Conservation (phyloP, 2,888 invertebrate species). For the Ennomos erosarius region DNA sequence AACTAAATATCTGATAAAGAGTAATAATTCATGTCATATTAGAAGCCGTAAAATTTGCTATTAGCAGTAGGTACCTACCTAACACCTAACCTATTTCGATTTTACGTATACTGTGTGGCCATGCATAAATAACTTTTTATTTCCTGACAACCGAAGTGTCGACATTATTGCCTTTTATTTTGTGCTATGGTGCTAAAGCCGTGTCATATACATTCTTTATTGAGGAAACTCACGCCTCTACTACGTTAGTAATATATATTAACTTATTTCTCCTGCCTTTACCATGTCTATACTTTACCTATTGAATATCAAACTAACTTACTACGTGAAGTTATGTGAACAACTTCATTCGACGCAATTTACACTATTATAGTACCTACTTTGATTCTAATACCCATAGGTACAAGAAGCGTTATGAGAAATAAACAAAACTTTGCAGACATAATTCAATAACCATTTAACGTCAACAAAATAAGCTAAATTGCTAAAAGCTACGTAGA, state of each 20-base stretch:
- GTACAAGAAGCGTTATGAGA: background rate
- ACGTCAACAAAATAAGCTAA: constrained; percentile 11
- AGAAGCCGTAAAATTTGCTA: too few species aligned
- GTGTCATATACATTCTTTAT: constrained; percentile 16
- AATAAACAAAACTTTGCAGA: constrained; percentile 10
- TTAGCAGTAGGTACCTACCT: too few species aligned
- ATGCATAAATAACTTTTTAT: constrained; percentile 19
- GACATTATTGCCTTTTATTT: constrained; percentile 16
- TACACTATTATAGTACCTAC: too few species aligned
- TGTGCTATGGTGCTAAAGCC: background rate
- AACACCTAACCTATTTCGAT: constrained; percentile 8
- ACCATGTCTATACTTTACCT: too few species aligned
- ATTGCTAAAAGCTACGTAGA: constrained; percentile 9
- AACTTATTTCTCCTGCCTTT: too few species aligned
- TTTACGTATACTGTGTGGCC: constrained; percentile 8
- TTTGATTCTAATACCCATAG: too few species aligned
- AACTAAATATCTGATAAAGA: too few species aligned
- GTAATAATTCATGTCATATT: too few species aligned
- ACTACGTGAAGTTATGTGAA: too few species aligned
- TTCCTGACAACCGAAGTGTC: constrained; percentile 14
- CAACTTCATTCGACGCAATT: too few species aligned
- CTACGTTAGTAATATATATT: background rate
- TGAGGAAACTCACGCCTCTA: constrained; percentile 14
- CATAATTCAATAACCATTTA: constrained; percentile 18
- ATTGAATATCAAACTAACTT: too few species aligned